Evolutionary conservation across 2,797 vertebrate genomes (phyloP), one percentile per base, ranked within the genome.

Genomic region (Apodemus agrarius): DNA sequence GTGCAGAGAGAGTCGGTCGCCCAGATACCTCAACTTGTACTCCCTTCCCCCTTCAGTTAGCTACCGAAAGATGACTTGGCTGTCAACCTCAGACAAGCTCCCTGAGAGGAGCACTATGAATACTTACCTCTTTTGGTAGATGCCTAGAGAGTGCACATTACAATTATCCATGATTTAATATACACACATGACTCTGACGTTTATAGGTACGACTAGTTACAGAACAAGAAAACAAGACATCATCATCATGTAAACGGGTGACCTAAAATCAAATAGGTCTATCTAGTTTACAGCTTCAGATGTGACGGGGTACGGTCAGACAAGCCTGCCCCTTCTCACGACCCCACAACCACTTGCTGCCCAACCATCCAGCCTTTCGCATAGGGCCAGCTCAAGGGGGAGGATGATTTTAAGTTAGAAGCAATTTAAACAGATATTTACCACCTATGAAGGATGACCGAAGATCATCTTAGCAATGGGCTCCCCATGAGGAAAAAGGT

Each of bases 321-420:
- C 0, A 86, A n/a, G 79, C 94, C 83, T 57, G 78, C 69, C 52
- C 34, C 90, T 46, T 43, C 95, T 79, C 69, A 80, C 46, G 86
- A 69, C 72, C 72, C 17, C 37, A 82, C 6, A 22, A 75, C 29
- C 52, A n/a, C 49, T 79, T n/a, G 17, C 2, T 43, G 65, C 29
- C 29, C n/a, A 72, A 40, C 26, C 7, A 63, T 57, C n/a, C 52
- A 87, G 84, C 1, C 24, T 95, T 90, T 81, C 8, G 16, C 74
- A 78, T 8, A 84, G 54, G 6, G 52, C 1, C 40, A 46, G 61
- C 12, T 75, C 46, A 9, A 1, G 2, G 78, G 29, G 49, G 90
- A 79, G 90, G 40, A 49, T 49, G 6, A 3, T 72, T 76, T 82
- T 80, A 89, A 87, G 86, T 59, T 37, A 69, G 31, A 95, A 72